A percentile compares a stretch with the other conserved stretches of the same genome.
These are phyloP conservation scores for Mobula birostris DNA, from an alignment of 2,113 vertebrate genomes.

Conservation along the genomic window DNA sequence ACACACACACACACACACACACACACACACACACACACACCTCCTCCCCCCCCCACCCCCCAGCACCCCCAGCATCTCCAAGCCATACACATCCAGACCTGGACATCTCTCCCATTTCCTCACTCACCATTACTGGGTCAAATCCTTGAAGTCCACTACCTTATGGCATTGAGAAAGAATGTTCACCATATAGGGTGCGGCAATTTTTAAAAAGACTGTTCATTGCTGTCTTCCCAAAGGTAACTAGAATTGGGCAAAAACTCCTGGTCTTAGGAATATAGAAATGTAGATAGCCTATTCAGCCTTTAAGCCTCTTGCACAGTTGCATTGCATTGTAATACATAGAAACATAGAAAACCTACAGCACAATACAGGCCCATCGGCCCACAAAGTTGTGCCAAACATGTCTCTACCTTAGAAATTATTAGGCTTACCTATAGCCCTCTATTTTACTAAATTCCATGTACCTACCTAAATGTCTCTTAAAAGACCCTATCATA, in stretches of 20 bases:
- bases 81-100: not conserved
- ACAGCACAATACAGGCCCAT: too few relatives aligned
- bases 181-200: not conserved
- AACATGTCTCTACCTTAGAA: too few relatives aligned
- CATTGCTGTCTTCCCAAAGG: not conserved
- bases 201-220: not conserved
- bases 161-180: not conserved
- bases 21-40: too few relatives aligned
- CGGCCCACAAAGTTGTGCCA: too few relatives aligned
- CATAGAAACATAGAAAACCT: too few relatives aligned
- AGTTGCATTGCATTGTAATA: not conserved
- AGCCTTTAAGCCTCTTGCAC: not conserved
- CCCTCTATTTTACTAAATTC: too few relatives aligned
- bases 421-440: too few relatives aligned
- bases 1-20: too few relatives aligned
- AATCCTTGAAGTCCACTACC: not conserved
- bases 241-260: not conserved
- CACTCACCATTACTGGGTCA: not conserved
- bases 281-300: not conserved
- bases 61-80: not conserved
- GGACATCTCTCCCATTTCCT: not conserved
- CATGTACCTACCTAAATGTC: too few relatives aligned
- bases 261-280: too few relatives aligned
- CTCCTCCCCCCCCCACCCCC: too few relatives aligned
- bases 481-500: too few relatives aligned